Percentiles rank a stretch among this genome's conserved stretches.
These are phyloP conservation scores for Pangasius sanitwongsei DNA, from an alignment of 2,797 vertebrate genomes.

Conservation along the genomic window DNA sequence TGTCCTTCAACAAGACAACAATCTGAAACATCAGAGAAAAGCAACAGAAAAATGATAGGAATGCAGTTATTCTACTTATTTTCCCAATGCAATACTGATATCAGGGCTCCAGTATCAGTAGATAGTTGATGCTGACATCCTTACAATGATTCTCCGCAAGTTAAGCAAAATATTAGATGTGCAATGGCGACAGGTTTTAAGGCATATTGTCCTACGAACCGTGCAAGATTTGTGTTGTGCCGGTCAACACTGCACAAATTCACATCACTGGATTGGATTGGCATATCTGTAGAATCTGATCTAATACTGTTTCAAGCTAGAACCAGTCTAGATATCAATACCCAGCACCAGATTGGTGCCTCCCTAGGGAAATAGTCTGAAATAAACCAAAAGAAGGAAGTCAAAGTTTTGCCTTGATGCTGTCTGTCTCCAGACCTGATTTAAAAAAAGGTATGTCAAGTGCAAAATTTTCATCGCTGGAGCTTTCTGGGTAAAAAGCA, in stretches of 20 bases:
- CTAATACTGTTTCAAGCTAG: neutral
- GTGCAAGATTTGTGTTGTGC: neutral
- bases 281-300: neutral
- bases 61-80: neutral
- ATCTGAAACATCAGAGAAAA: neutral
- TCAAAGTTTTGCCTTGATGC: neutral
- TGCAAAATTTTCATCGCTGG: neutral
- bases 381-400: constrained; percentile 10
- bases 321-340: neutral
- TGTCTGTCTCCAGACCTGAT: neutral
- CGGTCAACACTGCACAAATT: neutral
- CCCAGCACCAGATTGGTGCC: neutral
- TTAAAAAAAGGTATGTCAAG: neutral
- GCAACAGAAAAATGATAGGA: neutral
- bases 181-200: neutral
- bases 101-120: neutral
- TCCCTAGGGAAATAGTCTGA: neutral
- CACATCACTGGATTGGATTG: neutral
- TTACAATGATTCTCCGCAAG: neutral
- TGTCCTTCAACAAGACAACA: neutral
- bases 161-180: neutral
- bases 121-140: neutral
- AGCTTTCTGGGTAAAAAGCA: neutral
- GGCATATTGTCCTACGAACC: neutral
- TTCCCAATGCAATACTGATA: neutral